Base-by-base conservation (phyloP, 2,113 vertebrate species). In the Takifugu bimaculatus region DNA sequence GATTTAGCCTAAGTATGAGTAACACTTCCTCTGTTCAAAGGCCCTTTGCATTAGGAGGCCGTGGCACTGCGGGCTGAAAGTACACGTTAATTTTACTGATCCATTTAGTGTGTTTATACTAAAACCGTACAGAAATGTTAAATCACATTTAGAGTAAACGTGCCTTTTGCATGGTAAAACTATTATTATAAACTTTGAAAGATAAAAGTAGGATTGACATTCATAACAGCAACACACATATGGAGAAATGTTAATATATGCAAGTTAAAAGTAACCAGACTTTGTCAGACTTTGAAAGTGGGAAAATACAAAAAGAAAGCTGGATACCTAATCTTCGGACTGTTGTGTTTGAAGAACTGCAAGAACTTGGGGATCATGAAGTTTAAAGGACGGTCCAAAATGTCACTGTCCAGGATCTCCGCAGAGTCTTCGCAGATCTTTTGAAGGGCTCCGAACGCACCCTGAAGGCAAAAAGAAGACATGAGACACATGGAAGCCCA, bases 351-450 rank as follows among this genome's bases (percentile, higher is more conserved):
- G 84, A 98, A 98, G 79, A 98, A 98, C 81, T 98, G 96, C 79
- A 98, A 82, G 81, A 98, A 98, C 59, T 98, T 98, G 4, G 96
- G 96, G 80, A 98, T 98, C 96, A 98, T 98, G 84, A 98, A 91
- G 89, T 98, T 98, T 50, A 99, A 93, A 2, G 96, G 96, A 47
- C 94, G 93, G 69, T 99, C 95, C 81, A 99, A 88, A 66, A 96
- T 89, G 85, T 99, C 96, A 12, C 96, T 98, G 89, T 99, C 96
- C 84, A 98, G 91, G 86, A 98, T 95, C 90, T 98, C 96, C 6
- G 96, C 95, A 4, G 96, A 98, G 88, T 98, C 96, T 88, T 98
- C 96, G 60, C 96, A 99, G 69, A 99, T 99, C 78, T 99, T 99
- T 89, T 99, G 96, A 76, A 98, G 93, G 54, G 96, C 96, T 0